A percentile compares a stretch with the other conserved stretches of the same genome.
These are phyloP conservation scores for Turritopsis rubra DNA, from an alignment of 30 jellyfish, hydroid and myxozoan genomes.

Conservation along the genomic window DNA sequence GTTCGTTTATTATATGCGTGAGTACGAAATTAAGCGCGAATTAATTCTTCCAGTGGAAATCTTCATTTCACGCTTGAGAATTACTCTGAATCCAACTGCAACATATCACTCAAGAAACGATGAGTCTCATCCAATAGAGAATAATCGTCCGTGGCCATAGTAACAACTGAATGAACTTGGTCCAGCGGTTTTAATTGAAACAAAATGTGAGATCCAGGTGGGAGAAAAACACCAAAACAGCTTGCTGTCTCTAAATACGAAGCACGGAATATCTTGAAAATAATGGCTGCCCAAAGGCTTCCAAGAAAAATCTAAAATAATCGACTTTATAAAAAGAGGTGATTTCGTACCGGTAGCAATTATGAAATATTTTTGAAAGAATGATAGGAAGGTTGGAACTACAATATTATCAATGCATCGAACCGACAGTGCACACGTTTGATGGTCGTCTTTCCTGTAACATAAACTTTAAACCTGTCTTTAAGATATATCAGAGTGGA, in stretches of 20 bases:
- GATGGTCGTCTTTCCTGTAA: not conserved
- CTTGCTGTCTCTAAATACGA: not conserved
- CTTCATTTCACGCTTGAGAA: too few relatives aligned
- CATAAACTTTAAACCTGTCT: too few relatives aligned
- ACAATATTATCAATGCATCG: not conserved
- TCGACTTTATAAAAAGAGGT: too few relatives aligned
- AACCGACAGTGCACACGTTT: not conserved
- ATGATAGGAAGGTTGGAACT: not conserved
- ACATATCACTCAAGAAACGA: not conserved
- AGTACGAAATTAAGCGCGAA: too few relatives aligned
- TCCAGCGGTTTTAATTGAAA: not conserved
- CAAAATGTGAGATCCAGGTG: not conserved
- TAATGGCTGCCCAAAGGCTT: too few relatives aligned
- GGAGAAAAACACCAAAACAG: not conserved
- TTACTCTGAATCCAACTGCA: too few relatives aligned
- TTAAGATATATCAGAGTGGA: too few relatives aligned
- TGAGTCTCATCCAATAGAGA: slow-evolving; percentile 1
- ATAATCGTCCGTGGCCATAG: slow-evolving; percentile 3
- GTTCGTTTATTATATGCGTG: too few relatives aligned
- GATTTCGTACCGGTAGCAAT: not conserved
- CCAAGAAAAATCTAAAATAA: too few relatives aligned
- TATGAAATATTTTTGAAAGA: not conserved
- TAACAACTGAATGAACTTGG: not conserved
- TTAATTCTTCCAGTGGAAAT: too few relatives aligned
- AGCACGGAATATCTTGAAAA: not conserved